Conservation (phyloP, 53 echinoderm and acorn worm species). For the Temnopleurus reevesii region DNA sequence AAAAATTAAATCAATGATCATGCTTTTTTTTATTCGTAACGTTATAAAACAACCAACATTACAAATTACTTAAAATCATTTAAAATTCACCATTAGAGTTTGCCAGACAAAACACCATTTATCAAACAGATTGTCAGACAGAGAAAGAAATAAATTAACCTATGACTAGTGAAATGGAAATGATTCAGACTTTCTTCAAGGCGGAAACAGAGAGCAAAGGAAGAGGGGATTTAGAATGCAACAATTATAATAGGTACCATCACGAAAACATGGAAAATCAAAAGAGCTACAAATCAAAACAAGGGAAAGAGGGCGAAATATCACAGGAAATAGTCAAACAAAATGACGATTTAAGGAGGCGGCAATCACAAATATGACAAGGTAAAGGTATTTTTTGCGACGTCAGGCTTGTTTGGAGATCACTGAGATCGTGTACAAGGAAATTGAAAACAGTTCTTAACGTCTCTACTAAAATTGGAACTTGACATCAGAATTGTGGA, state of each 20-base stretch:
- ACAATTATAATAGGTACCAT: conserved; percentile 1
- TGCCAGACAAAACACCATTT: neutral
- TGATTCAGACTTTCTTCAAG: conserved; percentile 31
- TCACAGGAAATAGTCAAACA: neutral
- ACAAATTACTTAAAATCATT: neutral
- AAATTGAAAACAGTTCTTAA: neutral
- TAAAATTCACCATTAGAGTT: neutral
- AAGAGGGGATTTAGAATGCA: conserved; percentile 1
- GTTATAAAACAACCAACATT: too few relatives aligned
- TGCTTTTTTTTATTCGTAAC: too few relatives aligned
- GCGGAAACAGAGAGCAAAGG: conserved; percentile 17
- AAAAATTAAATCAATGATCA: too few relatives aligned
- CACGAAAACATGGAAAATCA: conserved; percentile 1
- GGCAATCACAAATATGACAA: neutral
- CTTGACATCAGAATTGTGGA: neutral
- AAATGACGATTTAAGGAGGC: conserved; percentile 5
- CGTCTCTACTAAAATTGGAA: neutral
- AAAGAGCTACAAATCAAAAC: neutral
- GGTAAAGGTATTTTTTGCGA: conserved; percentile 1
- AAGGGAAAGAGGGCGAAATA: neutral
- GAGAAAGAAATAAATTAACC: neutral
- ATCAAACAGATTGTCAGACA: neutral
- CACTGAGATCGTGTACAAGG: neutral
- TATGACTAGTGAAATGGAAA: conserved; percentile 7
- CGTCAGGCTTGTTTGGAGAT: neutral